Evolutionary conservation across 2,113 vertebrate genomes (phyloP), one percentile per base, ranked within the genome.

Genomic region (Ceyx melanurus): DNA sequence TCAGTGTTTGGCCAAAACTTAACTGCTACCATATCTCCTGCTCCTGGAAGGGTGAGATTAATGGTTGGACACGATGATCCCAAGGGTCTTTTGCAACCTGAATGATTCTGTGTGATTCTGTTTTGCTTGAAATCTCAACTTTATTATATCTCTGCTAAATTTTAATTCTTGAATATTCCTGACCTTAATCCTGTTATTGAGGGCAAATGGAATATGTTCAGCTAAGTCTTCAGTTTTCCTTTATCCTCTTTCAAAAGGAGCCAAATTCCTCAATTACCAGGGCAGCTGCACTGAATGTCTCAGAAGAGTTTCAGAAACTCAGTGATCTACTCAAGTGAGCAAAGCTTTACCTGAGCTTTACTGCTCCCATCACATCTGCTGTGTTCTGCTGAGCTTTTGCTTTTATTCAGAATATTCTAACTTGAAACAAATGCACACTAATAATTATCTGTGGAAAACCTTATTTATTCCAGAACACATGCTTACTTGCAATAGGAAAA

Each of bases 351-450:
- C 83, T 82, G 78, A 83, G 46, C 60, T 53, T 95, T 84, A 54
- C 80, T 61, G 61, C 80, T 83, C 33, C 90, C 66, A 50, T 62
- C 70, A 71, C 80, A 60, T 90, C 64, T 86, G 66, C 66, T 61
- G 51, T 85, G 86, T 82, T 95, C 48, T 92, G 33, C 46, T 58
- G 28, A 89, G 57, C 40, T 80, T 60, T 50, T 43, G 46, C 79
- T 72, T 92, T 71, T 92, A 10, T 60, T 86, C 79, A 94, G 83
- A 93, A 35, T 62, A 85, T 94, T 96, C 93, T 88, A 91, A 35
- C 33, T 79, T 74, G 72, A 95, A 97, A 95, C 61, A 86, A 29
- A 53, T 35, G 51, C 62, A 70, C 29, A 14, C 33, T 80, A 82
- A 72, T 76, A 89, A 87, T 46, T 33, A 64, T 66, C 37, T 72